Evolutionary conservation across 1,140 invertebrate species (phyloP).

Genomic region (Batillaria attramentaria): DNA sequence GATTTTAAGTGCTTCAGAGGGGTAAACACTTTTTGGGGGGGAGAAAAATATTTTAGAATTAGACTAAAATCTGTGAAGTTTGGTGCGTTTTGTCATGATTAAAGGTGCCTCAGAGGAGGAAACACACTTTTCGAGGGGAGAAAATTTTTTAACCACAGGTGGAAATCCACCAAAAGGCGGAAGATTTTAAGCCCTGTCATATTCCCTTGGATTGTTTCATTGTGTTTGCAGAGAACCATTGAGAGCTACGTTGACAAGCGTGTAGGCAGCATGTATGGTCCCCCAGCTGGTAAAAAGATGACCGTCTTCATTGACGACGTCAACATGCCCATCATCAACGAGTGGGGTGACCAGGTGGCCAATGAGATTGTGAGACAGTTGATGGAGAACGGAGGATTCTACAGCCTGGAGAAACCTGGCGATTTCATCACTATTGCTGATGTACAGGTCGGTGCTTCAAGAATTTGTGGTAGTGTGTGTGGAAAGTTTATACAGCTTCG

Average conservation of each 20-base stretch:
- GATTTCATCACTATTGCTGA: slow-evolving; percentile 94
- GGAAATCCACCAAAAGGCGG: no score
- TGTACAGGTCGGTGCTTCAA: slow-evolving; percentile 77
- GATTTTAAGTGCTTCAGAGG: no score
- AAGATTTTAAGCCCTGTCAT: no score
- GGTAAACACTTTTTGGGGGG: no score
- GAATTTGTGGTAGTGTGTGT: background rate
- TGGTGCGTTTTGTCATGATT: no score
- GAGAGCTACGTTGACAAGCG: slow-evolving; percentile 97
- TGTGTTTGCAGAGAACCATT: slow-evolving; percentile 85
- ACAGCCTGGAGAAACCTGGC: slow-evolving; percentile 96
- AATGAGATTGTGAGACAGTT: slow-evolving; percentile 97
- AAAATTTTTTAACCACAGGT: no score
- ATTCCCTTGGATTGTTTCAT: no score
- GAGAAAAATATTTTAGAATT: no score
- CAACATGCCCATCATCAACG: slow-evolving; percentile 95
- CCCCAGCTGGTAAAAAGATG: slow-evolving; percentile 93
- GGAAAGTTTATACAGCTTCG: background rate
- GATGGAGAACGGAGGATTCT: slow-evolving; percentile 98
- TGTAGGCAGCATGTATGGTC: slow-evolving; percentile 94
- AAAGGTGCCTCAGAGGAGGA: no score
- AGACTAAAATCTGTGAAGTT: no score
- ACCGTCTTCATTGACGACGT: slow-evolving; percentile 96
- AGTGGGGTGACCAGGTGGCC: slow-evolving; percentile 94
- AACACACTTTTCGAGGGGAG: no score